Evolutionary conservation across 2,113 vertebrate species (phyloP), one percentile per base, ranked within the genome.

Genomic region (Neodon shergylaensis): DNA sequence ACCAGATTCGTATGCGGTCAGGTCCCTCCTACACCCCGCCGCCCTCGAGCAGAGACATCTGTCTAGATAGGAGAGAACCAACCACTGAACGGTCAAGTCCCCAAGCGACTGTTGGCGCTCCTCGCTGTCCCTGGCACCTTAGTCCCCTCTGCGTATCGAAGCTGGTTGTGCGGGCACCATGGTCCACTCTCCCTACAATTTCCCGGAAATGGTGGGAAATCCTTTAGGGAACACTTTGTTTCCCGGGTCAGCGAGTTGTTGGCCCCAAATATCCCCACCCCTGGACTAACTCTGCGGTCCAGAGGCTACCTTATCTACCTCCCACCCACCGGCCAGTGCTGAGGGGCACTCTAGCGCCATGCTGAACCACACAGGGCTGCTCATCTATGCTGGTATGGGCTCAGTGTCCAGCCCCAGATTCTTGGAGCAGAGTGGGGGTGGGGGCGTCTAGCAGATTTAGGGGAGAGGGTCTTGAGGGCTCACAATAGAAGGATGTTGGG

Each of bases 271-370:
- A 54, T 21, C 92, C 72, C 83, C 70, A 79, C 22, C 8, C 14
- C 39, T 7, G 65, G 28, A 17, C 0, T 42, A 52, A 63, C 77
- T 54, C 22, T 0, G 6, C 0, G 0, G 68, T 49, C 44, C 47
- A 1, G 28, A 92, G 17, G 5, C 22, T 88, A 16, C 1, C n/a
- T 33, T 52, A 33, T 28, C 47, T 7, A 5, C 72, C n/a, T 5
- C 44, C 24, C 24, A 0, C 1, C 26, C 66, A 44, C 79, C 0
- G 1, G 84, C 68, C 79, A 52, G 47, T 14, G 2, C 12, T 1
- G 13, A 58, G 0, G 2, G 83, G 61, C 79, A 91, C 87, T 44
- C n/a, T 13, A 39, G 49, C 13, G 0, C 17, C 0, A 0, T 16
- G 4, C 66, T 28, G 63, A 76, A 61, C 31, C 1, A 2, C 22